Evolutionary conservation across 64 coral and sea anemone genomes (phyloP).

Genomic region (Montipora capricornis): DNA sequence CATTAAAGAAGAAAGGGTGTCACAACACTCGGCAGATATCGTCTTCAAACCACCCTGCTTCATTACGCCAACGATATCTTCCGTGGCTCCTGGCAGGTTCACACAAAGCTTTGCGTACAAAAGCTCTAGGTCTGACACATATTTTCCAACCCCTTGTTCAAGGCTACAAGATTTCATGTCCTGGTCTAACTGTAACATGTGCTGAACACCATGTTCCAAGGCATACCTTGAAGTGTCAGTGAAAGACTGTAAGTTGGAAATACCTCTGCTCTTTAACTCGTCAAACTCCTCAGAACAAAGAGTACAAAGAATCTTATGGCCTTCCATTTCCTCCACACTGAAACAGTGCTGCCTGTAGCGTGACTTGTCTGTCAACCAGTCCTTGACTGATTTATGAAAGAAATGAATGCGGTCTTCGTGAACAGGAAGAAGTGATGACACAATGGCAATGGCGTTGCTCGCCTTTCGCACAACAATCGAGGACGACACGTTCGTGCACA

Average conservation of each 20-base stretch:
- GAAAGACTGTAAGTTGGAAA: background rate
- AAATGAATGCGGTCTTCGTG: slow-evolving; percentile 3
- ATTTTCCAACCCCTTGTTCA: background rate
- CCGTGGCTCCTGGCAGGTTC: background rate
- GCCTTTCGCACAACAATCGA: background rate
- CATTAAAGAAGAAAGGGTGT: background rate
- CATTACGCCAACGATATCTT: background rate
- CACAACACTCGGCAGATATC: background rate
- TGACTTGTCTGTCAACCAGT: slow-evolving; percentile 8
- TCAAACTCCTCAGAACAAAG: background rate
- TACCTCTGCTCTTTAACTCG: background rate
- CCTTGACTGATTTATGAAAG: slow-evolving; percentile 30
- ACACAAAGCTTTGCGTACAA: slow-evolving; percentile 8
- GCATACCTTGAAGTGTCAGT: slow-evolving; percentile 15
- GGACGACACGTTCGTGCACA: background rate
- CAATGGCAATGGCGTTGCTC: background rate
- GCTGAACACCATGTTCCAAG: background rate
- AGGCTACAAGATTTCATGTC: background rate
- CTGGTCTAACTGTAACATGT: background rate
- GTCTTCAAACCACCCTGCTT: background rate
- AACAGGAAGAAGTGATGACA: slow-evolving; percentile 5
- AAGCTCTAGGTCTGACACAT: slow-evolving; percentile 19
- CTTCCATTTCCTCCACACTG: background rate
- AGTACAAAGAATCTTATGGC: slow-evolving; percentile 11
- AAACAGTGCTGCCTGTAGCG: background rate